A percentile compares a stretch with the other conserved stretches of the same genome.
Conservation (phyloP, 1,140 invertebrate species). For the Helicoverpa armigera region DNA sequence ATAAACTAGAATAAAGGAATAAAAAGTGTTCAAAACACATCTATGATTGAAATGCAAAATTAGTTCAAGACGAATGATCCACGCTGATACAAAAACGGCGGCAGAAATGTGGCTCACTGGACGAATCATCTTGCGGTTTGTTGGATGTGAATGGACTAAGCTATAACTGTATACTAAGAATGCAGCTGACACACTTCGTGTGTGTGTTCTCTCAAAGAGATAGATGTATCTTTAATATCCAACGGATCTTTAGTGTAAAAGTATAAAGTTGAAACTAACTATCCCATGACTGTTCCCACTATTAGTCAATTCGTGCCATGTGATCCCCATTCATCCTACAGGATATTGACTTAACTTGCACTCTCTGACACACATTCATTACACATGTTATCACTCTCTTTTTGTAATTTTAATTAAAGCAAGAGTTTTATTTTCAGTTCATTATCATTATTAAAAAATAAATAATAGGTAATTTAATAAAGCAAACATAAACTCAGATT, state of each 20-base stretch:
- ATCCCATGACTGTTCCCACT: not conserved
- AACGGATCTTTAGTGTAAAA: not conserved
- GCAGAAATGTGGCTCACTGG: slow-evolving; percentile 6
- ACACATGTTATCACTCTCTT: not conserved
- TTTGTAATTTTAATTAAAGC: not conserved
- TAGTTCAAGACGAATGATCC: not conserved
- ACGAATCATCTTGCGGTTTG: slow-evolving; percentile 43
- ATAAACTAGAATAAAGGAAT: not conserved
- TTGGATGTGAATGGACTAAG: slow-evolving; percentile 48
- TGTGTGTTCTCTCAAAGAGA: slow-evolving; percentile 16
- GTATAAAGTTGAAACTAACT: not conserved
- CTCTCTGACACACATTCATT: not conserved
- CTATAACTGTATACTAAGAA: slow-evolving; percentile 57
- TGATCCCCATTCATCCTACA: not conserved
- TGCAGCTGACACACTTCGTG: slow-evolving; percentile 58
- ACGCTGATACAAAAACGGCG: not conserved
- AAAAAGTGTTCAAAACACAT: not conserved
- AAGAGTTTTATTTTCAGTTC: no score
- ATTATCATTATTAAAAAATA: no score
- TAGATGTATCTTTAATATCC: slow-evolving; percentile 5
- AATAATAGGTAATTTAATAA: no score
- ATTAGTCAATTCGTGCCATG: not conserved
- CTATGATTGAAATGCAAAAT: not conserved
- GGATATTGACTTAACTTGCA: not conserved
- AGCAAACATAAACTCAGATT: no score